These are phyloP conservation scores for Ganaspis sp. DNA, from an alignment of 1,140 invertebrate genomes.

Conservation along the genomic window DNA sequence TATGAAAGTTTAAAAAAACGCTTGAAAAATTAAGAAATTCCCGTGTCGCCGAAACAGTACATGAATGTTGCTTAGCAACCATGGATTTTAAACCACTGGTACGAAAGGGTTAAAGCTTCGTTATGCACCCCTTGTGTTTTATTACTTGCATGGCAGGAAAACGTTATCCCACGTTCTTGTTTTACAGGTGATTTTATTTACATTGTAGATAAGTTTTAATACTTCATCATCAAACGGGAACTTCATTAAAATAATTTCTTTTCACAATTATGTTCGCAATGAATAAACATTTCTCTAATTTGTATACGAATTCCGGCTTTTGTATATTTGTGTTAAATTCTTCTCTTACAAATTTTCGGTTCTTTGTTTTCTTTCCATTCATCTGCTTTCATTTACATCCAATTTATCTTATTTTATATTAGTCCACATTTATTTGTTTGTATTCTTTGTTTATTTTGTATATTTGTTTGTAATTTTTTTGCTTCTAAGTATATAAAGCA, in stretches of 20 bases:
- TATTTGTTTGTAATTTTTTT: too few relatives aligned
- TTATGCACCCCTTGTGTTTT: slow-evolving; percentile 5
- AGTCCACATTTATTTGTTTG: too few relatives aligned
- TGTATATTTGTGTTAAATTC: too few relatives aligned
- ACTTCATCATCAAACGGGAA: neutral
- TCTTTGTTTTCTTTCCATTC: too few relatives aligned
- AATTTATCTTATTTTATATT: too few relatives aligned
- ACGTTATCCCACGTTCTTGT: neutral
- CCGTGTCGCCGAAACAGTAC: neutral
- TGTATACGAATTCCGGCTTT: neutral
- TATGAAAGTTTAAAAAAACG: too few relatives aligned
- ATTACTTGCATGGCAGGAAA: neutral
- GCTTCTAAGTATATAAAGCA: too few relatives aligned
- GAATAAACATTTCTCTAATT: neutral
- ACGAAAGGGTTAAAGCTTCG: slow-evolving; percentile 12
- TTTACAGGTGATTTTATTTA: slow-evolving; percentile 14
- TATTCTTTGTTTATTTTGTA: too few relatives aligned
- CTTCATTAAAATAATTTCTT: slow-evolving; percentile 15
- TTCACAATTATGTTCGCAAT: neutral
- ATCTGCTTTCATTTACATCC: too few relatives aligned
- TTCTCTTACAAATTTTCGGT: too few relatives aligned
- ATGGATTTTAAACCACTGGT: neutral
- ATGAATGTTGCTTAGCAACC: neutral
- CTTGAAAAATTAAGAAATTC: neutral
- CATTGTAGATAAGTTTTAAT: neutral